Percentiles rank a stretch among this genome's conserved stretches.
phyloP scores from a whole-genome alignment of 2,888 invertebrate genomes.

The Hylaea fasciaria region DNA sequence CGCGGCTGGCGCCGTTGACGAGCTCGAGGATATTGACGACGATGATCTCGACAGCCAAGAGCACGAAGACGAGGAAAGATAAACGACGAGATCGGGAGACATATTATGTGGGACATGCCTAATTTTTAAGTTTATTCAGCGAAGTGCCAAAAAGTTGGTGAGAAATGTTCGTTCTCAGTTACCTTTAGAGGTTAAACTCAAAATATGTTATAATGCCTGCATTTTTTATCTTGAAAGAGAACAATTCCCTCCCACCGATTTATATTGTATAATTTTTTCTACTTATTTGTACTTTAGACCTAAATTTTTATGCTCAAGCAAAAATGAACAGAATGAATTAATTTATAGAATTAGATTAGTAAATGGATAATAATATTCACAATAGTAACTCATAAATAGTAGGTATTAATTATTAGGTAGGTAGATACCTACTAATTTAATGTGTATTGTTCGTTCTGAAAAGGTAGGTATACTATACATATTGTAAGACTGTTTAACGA shows the following conservation, averaged over 20 bases:
- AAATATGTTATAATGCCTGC: conserved; percentile 15
- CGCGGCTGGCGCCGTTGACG: conserved; percentile 59
- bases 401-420: no score
- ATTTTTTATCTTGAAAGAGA: conserved; percentile 21
- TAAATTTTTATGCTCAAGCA: no score
- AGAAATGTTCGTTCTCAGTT: conserved; percentile 38
- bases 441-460: no score
- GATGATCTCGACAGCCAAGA: conserved; percentile 51
- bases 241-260: conserved; percentile 30
- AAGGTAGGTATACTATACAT: no score
- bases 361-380: no score
- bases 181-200: conserved; percentile 14
- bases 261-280: conserved; percentile 4
- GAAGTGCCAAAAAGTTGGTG: conserved; percentile 63
- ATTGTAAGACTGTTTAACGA: conserved; percentile 28
- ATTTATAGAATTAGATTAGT: no score
- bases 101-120: no score
- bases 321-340: no score
- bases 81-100: conserved; percentile 37
- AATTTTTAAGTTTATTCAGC: no score
- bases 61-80: conserved; percentile 59
- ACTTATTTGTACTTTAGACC: not conserved
- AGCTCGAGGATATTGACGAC: conserved; percentile 59
- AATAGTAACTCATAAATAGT: no score
- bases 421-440: no score